phyloP scores from a whole-genome alignment of 2,113 vertebrate genomes.

The Neotragus moschatus region DNA sequence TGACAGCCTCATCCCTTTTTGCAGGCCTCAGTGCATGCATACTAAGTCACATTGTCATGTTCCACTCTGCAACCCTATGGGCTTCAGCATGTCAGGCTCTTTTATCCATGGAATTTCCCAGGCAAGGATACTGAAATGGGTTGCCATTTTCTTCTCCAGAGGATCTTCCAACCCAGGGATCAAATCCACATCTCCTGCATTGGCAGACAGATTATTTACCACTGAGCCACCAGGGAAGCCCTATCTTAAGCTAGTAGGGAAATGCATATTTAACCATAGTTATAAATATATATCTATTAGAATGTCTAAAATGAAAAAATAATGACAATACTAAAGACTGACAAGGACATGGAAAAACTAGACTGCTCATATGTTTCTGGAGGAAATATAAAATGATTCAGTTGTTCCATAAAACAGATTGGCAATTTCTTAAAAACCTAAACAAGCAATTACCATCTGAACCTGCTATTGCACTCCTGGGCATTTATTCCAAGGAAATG shows the following conservation, averaged over 20 bases:
- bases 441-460: background rate
- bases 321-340: background rate
- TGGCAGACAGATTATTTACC: background rate
- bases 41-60: background rate
- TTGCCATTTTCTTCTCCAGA: background rate
- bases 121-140: background rate
- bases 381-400: background rate
- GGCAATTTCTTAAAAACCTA: background rate
- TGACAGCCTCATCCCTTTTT: constrained; percentile 80
- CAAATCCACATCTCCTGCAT: background rate
- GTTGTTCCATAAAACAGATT: background rate
- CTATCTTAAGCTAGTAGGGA: background rate
- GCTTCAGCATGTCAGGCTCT: background rate
- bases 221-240: background rate
- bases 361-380: background rate
- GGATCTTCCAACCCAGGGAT: background rate
- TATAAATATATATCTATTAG: background rate
- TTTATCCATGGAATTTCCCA: background rate
- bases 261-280: background rate
- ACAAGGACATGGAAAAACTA: background rate
- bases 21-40: background rate
- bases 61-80: background rate
- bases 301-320: background rate
- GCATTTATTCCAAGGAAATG: background rate
- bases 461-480: background rate